Evolutionary conservation across 2,797 vertebrate species (phyloP).

Genomic region (Notolepis coatsorum): DNA sequence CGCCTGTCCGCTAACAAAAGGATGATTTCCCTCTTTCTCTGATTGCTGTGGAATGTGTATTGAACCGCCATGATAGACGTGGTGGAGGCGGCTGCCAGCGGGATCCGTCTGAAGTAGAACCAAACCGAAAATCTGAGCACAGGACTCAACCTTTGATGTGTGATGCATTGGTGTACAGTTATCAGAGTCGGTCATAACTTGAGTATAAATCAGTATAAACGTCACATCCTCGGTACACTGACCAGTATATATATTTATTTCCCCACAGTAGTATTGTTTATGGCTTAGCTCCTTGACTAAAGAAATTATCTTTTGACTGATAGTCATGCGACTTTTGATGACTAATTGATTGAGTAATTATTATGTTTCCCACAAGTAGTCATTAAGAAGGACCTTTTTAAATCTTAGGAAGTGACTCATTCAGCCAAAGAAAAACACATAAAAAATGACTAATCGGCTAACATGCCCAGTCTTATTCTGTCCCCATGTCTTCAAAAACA

Average conservation of each 20-base stretch:
- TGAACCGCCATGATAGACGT: background rate
- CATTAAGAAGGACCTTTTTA: no score
- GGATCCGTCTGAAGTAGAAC: constrained; percentile 41
- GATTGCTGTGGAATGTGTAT: constrained; percentile 64
- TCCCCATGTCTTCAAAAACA: no score
- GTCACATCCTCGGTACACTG: constrained; percentile 2
- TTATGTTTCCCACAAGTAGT: no score
- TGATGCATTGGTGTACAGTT: background rate
- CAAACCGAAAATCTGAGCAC: constrained; percentile 26
- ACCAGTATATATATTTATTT: background rate
- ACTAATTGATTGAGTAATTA: no score
- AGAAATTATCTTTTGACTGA: no score
- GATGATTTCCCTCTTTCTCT: constrained; percentile 59
- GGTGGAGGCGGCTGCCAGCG: constrained; percentile 54
- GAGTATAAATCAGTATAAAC: constrained; percentile 46
- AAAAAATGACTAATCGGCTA: no score
- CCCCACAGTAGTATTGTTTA: no score
- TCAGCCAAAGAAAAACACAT: no score
- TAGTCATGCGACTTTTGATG: no score
- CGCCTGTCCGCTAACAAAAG: constrained; percentile 52
- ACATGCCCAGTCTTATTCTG: no score
- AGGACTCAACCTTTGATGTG: background rate
- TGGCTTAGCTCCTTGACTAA: no score
- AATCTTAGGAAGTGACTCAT: no score
- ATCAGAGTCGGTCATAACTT: constrained; percentile 38